phyloP scores from a whole-genome alignment of 1,140 invertebrate species.

The Ceratina japonica region DNA sequence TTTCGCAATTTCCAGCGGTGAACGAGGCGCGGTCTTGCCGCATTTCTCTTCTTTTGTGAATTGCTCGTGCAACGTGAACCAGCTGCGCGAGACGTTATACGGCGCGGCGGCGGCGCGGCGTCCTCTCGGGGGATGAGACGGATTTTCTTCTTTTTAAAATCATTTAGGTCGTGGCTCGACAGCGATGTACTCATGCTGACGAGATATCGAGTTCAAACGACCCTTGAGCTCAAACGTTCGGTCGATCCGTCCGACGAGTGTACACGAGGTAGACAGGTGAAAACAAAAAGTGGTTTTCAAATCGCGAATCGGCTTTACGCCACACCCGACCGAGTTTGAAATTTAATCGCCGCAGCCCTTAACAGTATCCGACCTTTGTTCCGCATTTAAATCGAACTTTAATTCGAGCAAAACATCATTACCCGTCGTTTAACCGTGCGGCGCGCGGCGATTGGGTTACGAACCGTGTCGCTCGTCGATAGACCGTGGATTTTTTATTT shows the following conservation, averaged over 20 bases:
- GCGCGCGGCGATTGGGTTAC: background rate
- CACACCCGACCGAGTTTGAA: constrained; percentile 48
- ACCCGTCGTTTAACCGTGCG: background rate
- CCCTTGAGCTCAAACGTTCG: constrained; percentile 48
- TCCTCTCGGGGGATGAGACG: constrained; percentile 16
- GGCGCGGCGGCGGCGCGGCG: background rate
- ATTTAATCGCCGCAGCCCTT: constrained; percentile 32
- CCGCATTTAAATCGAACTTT: constrained; percentile 27
- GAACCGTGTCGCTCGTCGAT: background rate
- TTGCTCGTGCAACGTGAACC: constrained; percentile 17
- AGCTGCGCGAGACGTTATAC: constrained; percentile 31
- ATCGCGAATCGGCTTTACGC: constrained; percentile 49
- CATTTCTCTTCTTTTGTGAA: constrained; percentile 34
- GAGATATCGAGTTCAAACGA: constrained; percentile 56
- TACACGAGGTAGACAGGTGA: constrained; percentile 45
- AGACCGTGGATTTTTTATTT: too few species aligned
- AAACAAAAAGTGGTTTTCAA: constrained; percentile 52
- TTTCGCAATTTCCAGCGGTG: constrained; percentile 13
- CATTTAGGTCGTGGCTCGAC: constrained; percentile 58
- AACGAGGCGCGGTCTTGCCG: constrained; percentile 13
- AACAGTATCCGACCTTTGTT: background rate
- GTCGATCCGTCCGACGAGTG: constrained; percentile 46
- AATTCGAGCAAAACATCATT: constrained; percentile 7
- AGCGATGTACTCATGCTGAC: constrained; percentile 53
- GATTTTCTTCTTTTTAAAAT: constrained; percentile 53